Evolutionary conservation across 2,797 vertebrate genomes (phyloP), one percentile per base, ranked within the genome.

Genomic region (Pipistrellus pygmaeus): DNA sequence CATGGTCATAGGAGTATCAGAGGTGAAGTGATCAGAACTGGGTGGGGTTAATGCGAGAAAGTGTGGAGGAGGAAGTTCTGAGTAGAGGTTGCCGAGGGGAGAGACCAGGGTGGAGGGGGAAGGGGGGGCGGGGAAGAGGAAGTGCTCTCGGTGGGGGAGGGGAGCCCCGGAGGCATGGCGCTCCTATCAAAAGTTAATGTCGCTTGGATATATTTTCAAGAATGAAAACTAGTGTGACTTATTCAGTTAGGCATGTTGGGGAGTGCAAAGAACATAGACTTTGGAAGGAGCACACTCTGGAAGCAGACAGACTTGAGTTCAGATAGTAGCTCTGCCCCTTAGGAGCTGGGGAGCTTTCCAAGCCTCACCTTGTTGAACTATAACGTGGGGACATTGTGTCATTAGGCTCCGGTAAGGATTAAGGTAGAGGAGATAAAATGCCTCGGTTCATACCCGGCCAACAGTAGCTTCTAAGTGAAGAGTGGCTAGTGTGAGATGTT

Each of bases 71-170:
- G 97, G 97, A 97, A 97, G 85, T 86, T 92, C 92, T 96, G 78
- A 88, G 91, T 77, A 90, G 96, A 95, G 91, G 92, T 92, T 95
- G 93, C 93, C 80, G 80, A 86, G 95, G 96, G 96, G 96, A 85
- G 95, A 89, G 89, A 71, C 93, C n/a, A 76, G 6, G 83, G 93
- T 71, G 30, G 57, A 62, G 27, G 89, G 89, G 82, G 7, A 75
- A n/a, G n/a, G 82, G 83, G 62, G 94, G n/a, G n/a, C n/a, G n/a
- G 78, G 90, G 85, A 93, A 97, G 96, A 96, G 97, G 97, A 97
- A 97, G 96, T 96, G 73, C 72, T 88, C 57, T 57, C 23, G 62
- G 68, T 84, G 90, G 96, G 94, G 96, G 81, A 93, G 95, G 91
- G 88, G 12, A 23, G 13, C 23, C 1, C 38, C 15, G 25, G 30